Base-by-base conservation (phyloP, 2,888 invertebrate species). In the Malthinus seriepunctatus region DNA sequence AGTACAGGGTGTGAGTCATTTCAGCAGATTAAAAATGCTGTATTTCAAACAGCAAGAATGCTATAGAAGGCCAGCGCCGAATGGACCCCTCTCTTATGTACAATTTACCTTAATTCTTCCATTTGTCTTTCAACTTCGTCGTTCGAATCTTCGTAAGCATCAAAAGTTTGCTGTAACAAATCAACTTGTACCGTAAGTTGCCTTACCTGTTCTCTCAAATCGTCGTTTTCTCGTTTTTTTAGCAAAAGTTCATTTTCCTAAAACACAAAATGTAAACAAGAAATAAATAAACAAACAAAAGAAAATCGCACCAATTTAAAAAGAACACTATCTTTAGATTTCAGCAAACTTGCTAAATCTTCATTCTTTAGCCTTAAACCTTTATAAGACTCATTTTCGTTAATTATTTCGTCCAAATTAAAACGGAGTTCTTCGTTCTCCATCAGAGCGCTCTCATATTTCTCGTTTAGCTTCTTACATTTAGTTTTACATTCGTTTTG, bases 371-470 rank as follows among this genome's bases (percentile, higher is more conserved):
- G 23, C 23, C 3, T 2, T 5, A 23, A 23, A 5, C 5, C 23
- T 23, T 23, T 23, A 5, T 3, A 3, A 5, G 23, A 2, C 5
- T 23, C 23, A 5, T 23, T 23, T 23, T 23, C 23, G 23, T 2
- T 23, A 23, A 23, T 2, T 23, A 42, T 9, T 12, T 63, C 54
- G 7, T 65, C 59, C 8, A 67, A 56, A 11, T 66, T 52, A 3
- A 34, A 31, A 15, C 63, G 60, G 4, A 68, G 46, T 32, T 60
- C 61, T 7, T 57, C 56, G 39, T 61, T 66, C 46, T 68, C 63
- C n/a, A 55, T 56, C n/a, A 49, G 1, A 23, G 65, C 44, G 6
- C 12, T 14, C 4, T 52, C 37, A 38, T 67, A 58, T 48, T 63
- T 66, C 9, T 56, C 47, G 15, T 12, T 37, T 52, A 63, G 37